Conservation (phyloP, 2,113 vertebrate species). For the Trematocara macrostoma region DNA sequence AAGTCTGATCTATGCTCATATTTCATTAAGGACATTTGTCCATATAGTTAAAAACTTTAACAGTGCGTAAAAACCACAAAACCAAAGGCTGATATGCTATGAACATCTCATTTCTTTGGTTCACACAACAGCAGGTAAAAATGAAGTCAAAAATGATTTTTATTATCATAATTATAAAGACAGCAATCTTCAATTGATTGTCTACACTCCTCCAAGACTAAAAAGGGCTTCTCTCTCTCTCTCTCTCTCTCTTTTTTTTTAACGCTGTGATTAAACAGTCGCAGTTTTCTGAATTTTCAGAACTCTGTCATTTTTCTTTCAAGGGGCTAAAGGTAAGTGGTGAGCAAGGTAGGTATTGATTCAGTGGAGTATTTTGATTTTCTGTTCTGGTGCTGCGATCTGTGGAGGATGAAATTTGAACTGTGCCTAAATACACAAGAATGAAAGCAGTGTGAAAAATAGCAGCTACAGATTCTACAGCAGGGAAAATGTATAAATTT, state of each 20-base stretch:
- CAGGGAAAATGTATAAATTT: neutral
- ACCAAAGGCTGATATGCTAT: neutral
- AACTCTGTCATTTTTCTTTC: neutral
- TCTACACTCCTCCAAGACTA: neutral
- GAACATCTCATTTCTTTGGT: neutral
- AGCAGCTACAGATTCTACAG: neutral
- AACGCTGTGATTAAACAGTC: neutral
- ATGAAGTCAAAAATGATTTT: neutral
- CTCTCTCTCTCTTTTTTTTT: neutral
- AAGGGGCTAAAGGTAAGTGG: neutral
- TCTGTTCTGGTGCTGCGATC: neutral
- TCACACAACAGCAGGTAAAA: neutral
- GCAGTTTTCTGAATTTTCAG: neutral
- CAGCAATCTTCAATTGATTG: neutral
- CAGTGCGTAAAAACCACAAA: neutral
- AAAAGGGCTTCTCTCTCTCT: neutral
- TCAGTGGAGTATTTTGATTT: neutral
- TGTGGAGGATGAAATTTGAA: neutral
- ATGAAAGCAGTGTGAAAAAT: neutral
- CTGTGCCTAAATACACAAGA: neutral
- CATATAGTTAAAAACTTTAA: neutral
- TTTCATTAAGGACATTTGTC: neutral
- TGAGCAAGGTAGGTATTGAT: neutral
- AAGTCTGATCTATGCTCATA: neutral
- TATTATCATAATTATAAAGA: neutral